Conservation (phyloP, 1,140 invertebrate species). For the Hyles vespertilio region DNA sequence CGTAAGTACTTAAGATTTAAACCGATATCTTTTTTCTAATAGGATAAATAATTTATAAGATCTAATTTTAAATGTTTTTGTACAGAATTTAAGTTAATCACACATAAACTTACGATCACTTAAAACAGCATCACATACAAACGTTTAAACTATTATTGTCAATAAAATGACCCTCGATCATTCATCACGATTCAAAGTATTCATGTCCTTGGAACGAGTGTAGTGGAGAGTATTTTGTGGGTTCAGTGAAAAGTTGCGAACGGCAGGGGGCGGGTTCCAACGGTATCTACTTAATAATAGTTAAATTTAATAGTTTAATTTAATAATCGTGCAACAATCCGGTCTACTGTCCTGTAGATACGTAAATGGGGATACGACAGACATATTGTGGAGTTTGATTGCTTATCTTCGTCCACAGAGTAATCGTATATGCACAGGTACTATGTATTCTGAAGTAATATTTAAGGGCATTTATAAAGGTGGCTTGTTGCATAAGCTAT, state of each 20-base stretch:
- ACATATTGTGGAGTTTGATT: background rate
- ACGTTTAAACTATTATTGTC: no score
- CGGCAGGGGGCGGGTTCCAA: constrained; percentile 33
- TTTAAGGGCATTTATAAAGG: no score
- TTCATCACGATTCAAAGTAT: constrained; percentile 29
- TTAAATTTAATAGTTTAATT: constrained; percentile 27
- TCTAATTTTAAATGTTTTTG: no score
- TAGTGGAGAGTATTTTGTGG: constrained; percentile 37
- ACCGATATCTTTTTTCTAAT: no score
- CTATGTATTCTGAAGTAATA: background rate
- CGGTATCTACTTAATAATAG: background rate
- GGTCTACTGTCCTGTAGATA: constrained; percentile 7
- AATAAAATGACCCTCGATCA: constrained; percentile 15
- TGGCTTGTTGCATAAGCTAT: no score
- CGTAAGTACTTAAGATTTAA: no score
- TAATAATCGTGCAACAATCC: constrained; percentile 47
- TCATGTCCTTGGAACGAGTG: constrained; percentile 28
- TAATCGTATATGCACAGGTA: background rate
- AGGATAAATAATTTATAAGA: no score
- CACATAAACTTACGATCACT: no score
- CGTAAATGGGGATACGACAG: background rate
- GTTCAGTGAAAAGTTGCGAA: constrained; percentile 28
- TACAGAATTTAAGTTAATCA: no score
- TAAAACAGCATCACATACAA: no score
- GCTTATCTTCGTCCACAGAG: background rate